Conservation (phyloP, 2,797 vertebrate genomes). For the Microhierax caerulescens region DNA sequence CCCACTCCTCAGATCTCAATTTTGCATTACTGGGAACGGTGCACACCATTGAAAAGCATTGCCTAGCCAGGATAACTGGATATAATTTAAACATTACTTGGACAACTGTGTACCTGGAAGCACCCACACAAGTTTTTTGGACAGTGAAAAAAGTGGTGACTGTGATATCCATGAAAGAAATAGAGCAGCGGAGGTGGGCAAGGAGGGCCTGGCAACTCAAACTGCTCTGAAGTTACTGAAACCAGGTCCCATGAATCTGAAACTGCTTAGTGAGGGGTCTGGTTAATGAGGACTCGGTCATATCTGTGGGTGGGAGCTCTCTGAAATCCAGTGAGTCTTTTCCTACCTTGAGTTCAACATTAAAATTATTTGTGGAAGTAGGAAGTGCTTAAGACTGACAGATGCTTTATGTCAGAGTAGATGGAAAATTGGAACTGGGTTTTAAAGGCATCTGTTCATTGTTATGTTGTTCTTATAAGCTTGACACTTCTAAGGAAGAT, state of each 20-base stretch:
- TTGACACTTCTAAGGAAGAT: neutral
- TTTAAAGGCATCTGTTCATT: neutral
- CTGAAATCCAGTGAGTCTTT: neutral
- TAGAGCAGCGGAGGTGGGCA: neutral
- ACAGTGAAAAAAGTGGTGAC: neutral
- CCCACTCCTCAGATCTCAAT: neutral
- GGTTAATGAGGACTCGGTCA: neutral
- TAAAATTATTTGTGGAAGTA: neutral
- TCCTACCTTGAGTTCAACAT: neutral
- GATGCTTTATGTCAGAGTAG: neutral
- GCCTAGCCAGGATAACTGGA: neutral
- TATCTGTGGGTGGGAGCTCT: neutral
- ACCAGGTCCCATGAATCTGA: neutral
- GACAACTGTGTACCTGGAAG: neutral
- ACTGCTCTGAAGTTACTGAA: neutral
- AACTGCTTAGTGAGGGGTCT: neutral
- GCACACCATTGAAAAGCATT: neutral
- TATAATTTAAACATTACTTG: neutral
- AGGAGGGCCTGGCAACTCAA: neutral
- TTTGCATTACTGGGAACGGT: neutral
- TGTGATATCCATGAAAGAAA: neutral
- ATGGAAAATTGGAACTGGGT: neutral
- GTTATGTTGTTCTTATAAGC: neutral
- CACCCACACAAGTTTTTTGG: neutral
- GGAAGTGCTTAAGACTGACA: neutral